A percentile compares a stretch with the other conserved stretches of the same genome.
Conservation (phyloP, 2,888 invertebrate species). For the Sisyra nigra region DNA sequence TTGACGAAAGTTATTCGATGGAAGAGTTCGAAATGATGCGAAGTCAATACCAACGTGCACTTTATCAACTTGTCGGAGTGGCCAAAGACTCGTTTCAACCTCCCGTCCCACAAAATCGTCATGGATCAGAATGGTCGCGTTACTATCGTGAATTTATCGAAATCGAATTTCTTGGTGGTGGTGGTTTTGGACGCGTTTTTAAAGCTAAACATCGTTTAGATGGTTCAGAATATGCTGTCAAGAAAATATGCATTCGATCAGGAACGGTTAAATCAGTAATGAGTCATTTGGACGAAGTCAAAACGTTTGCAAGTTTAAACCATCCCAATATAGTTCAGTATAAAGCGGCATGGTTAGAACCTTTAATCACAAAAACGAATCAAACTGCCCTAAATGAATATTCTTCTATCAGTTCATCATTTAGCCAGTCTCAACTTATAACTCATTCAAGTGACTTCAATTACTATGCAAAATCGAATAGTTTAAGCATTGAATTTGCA, state of each 20-base stretch:
- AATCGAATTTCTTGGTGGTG: slow-evolving; percentile 48
- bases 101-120: slow-evolving; percentile 32
- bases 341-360: slow-evolving; percentile 71
- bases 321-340: slow-evolving; percentile 70
- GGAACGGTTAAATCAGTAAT: slow-evolving; percentile 43
- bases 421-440: slow-evolving; percentile 27
- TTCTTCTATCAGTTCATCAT: slow-evolving; percentile 17
- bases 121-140: slow-evolving; percentile 42
- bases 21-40: slow-evolving; percentile 54
- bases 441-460: background rate
- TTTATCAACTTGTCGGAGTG: slow-evolving; percentile 44
- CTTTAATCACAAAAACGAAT: slow-evolving; percentile 24
- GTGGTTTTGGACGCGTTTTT: slow-evolving; percentile 64
- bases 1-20: slow-evolving; percentile 52
- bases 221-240: slow-evolving; percentile 62
- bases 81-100: slow-evolving; percentile 38
- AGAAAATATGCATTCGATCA: slow-evolving; percentile 53
- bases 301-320: slow-evolving; percentile 60
- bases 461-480: slow-evolving; percentile 23
- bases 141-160: slow-evolving; percentile 56
- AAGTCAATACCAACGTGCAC: slow-evolving; percentile 46
- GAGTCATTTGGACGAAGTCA: slow-evolving; percentile 57
- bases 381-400: too few species aligned
- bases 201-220: slow-evolving; percentile 61
- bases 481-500: slow-evolving; percentile 30